A percentile compares a stretch with the other conserved stretches of the same genome.
These are phyloP conservation scores for Sarcoramphus papa DNA, from an alignment of 2,797 vertebrate genomes.

Conservation along the genomic window DNA sequence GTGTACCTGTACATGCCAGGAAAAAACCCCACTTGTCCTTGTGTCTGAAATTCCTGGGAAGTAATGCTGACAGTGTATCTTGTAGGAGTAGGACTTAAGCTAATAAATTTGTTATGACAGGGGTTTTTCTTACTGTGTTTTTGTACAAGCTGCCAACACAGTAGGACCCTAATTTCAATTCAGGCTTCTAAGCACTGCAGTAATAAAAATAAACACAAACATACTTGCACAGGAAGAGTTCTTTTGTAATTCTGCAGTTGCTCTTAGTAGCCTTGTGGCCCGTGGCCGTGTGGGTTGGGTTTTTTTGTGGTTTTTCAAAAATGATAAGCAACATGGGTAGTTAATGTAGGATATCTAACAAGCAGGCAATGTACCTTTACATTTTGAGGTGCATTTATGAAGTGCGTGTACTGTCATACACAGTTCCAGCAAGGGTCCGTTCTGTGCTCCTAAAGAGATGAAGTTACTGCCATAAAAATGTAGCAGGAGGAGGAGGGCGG, in stretches of 20 bases:
- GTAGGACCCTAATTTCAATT: not conserved
- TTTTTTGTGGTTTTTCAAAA: not conserved
- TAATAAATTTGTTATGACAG: not conserved
- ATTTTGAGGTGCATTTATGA: not conserved
- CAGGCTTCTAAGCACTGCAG: not conserved
- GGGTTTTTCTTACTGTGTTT: not conserved
- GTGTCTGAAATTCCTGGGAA: not conserved
- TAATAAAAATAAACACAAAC: not conserved
- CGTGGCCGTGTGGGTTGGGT: not conserved
- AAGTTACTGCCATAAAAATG: not conserved
- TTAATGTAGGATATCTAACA: not conserved
- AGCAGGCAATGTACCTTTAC: not conserved
- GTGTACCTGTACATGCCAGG: not conserved
- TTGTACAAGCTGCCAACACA: not conserved
- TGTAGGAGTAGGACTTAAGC: not conserved
- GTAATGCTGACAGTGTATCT: not conserved
- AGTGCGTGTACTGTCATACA: rapidly evolving
- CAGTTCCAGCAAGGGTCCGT: rapidly evolving
- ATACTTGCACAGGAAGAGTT: not conserved
- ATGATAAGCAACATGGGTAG: rapidly evolving
- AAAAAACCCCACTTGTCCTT: rapidly evolving
- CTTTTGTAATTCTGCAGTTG: not conserved
- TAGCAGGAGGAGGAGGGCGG: not conserved
- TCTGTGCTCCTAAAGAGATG: not conserved
- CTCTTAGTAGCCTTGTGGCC: not conserved